Evolutionary conservation across 2,888 invertebrate genomes (phyloP).

Genomic region (Poecilus cupreus): DNA sequence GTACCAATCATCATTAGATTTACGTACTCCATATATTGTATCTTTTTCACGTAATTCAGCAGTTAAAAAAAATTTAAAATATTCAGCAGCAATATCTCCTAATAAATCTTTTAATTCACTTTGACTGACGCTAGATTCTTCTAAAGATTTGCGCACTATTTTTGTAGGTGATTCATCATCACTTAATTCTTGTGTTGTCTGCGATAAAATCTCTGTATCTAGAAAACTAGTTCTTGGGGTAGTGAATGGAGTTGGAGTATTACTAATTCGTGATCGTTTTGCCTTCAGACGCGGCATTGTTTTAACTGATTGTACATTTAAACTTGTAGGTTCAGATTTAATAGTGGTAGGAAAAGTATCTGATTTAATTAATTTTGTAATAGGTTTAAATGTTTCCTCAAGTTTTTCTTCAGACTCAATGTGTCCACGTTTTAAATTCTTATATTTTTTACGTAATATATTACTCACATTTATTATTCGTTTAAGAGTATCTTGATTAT

Average conservation of each 20-base stretch:
- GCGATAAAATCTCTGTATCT: neutral
- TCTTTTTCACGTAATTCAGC: neutral
- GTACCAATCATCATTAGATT: neutral
- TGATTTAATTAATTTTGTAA: neutral
- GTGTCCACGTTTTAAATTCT: neutral
- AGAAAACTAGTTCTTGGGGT: neutral
- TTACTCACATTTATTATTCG: neutral
- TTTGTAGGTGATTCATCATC: too few relatives aligned
- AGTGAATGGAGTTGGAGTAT: neutral
- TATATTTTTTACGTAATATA: neutral
- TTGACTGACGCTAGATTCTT: too few relatives aligned
- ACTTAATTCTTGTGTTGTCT: too few relatives aligned
- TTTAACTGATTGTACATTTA: neutral
- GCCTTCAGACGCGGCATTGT: neutral
- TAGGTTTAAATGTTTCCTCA: conserved; percentile 10
- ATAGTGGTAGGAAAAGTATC: conserved; percentile 34
- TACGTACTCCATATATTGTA: neutral
- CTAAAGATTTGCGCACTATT: too few relatives aligned
- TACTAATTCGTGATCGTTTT: neutral
- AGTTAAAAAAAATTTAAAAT: neutral
- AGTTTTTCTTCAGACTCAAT: neutral
- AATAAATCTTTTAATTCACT: too few relatives aligned
- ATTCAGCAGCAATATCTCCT: neutral
- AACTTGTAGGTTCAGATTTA: neutral
- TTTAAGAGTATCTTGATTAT: neutral